Evolutionary conservation across 2,797 vertebrate species (phyloP).

Genomic region (Acipenser transmontanus): DNA sequence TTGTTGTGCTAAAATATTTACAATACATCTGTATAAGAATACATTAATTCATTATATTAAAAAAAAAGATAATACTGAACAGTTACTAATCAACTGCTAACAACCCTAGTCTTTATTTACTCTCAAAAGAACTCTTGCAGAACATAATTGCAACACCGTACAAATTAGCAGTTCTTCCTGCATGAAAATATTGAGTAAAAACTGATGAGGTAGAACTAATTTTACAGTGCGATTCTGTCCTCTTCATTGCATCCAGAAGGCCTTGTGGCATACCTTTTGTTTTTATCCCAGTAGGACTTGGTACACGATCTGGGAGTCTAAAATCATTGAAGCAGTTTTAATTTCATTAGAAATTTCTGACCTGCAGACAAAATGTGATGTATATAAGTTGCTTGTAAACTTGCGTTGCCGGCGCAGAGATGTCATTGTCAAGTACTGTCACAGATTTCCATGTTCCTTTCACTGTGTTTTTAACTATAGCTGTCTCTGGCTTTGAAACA

Average conservation of each 20-base stretch:
- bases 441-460: slow-evolving; percentile 10
- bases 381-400: background rate
- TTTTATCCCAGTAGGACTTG: background rate
- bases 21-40: too few relatives aligned
- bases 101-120: too few relatives aligned
- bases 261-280: background rate
- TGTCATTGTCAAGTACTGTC: background rate
- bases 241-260: background rate
- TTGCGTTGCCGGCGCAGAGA: background rate
- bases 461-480: background rate
- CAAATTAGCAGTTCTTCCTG: too few relatives aligned
- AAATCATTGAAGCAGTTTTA: slow-evolving; percentile 1
- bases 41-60: too few relatives aligned
- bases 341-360: background rate
- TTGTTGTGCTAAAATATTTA: too few relatives aligned
- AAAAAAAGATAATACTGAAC: too few relatives aligned
- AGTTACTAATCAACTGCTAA: too few relatives aligned
- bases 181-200: too few relatives aligned
- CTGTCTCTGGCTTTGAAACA: slow-evolving; percentile 1
- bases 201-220: too few relatives aligned
- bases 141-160: too few relatives aligned
- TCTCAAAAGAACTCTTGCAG: too few relatives aligned
- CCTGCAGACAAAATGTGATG: background rate
- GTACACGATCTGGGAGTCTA: background rate
- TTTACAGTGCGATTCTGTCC: too few relatives aligned